A percentile compares a stretch with the other conserved stretches of the same genome.
These are phyloP conservation scores for Sericinus montela DNA, from an alignment of 2,888 invertebrate genomes.

Conservation along the genomic window DNA sequence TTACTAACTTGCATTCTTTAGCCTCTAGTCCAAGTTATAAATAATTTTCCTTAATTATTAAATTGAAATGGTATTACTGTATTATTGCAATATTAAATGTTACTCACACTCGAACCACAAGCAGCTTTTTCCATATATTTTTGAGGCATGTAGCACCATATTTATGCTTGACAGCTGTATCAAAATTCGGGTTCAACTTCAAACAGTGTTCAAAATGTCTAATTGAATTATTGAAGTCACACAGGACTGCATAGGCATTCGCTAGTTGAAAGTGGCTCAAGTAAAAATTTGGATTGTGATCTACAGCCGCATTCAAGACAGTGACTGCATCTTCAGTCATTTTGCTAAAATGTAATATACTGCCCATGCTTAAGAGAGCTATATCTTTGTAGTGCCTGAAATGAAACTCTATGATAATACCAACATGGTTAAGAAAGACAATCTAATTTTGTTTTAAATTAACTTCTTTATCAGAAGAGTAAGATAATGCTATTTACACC, in stretches of 20 bases:
- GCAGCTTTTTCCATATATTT: conserved; percentile 76
- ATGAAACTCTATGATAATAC: conserved; percentile 24
- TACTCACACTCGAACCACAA: conserved; percentile 80
- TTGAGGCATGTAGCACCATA: conserved; percentile 84
- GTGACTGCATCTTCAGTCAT: conserved; percentile 85
- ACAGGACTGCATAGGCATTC: conserved; percentile 84
- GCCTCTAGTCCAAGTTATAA: too few relatives aligned
- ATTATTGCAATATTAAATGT: not conserved
- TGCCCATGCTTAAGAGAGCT: conserved; percentile 85
- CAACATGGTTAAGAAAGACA: too few relatives aligned
- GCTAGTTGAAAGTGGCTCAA: conserved; percentile 84
- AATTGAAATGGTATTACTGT: too few relatives aligned
- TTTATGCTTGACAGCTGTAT: conserved; percentile 80
- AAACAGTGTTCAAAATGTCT: conserved; percentile 80
- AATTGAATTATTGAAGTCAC: conserved; percentile 85
- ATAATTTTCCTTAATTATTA: too few relatives aligned
- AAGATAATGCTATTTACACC: too few relatives aligned
- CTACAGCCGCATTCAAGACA: conserved; percentile 85
- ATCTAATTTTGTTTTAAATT: too few relatives aligned
- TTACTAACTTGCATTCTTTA: too few relatives aligned
- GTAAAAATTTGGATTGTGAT: conserved; percentile 81
- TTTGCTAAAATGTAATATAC: conserved; percentile 83
- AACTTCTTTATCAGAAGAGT: too few relatives aligned
- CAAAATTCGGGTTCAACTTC: conserved; percentile 81
- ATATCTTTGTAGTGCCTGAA: conserved; percentile 85